phyloP scores from a whole-genome alignment of 37 sponge, comb jelly and placozoan species.

The Corticium candelabrum region DNA sequence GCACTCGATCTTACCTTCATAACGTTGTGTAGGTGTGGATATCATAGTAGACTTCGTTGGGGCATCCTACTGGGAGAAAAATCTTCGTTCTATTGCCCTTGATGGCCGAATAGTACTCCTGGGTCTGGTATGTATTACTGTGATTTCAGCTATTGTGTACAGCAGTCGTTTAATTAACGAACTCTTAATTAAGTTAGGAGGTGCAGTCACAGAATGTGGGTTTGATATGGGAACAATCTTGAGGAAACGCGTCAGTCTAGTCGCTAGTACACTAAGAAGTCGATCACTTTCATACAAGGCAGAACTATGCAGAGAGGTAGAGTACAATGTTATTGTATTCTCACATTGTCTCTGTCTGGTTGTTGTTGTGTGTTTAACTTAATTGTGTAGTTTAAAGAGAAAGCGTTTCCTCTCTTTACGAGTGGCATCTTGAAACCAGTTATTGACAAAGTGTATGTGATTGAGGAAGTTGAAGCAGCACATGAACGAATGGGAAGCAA shows the following conservation, averaged over 20 bases:
- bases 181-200: conserved; percentile 32
- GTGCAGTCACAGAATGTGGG: conserved; percentile 17
- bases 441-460: conserved; percentile 38
- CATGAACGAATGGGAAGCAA: conserved; percentile 61
- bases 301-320: conserved; percentile 40
- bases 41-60: conserved; percentile 78
- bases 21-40: conserved; percentile 56
- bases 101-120: conserved; percentile 67
- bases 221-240: conserved; percentile 40
- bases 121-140: conserved; percentile 54
- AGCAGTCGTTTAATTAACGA: not conserved
- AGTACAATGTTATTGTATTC: no score
- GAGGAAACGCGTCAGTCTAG: conserved; percentile 47
- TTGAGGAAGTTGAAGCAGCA: conserved; percentile 37
- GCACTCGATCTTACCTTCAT: no score
- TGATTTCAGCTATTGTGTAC: no score
- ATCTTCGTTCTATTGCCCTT: conserved; percentile 46
- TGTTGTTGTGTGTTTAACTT: conserved; percentile 2
- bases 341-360: not conserved
- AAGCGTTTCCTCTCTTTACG: conserved; percentile 34
- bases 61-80: conserved; percentile 71
- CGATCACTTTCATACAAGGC: conserved; percentile 55
- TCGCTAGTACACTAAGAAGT: conserved; percentile 55
- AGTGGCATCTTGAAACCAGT: conserved; percentile 26
- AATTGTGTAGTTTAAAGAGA: conserved; percentile 27